Conservation (phyloP, 2,888 invertebrate species). For the Pediacus dermestoides region DNA sequence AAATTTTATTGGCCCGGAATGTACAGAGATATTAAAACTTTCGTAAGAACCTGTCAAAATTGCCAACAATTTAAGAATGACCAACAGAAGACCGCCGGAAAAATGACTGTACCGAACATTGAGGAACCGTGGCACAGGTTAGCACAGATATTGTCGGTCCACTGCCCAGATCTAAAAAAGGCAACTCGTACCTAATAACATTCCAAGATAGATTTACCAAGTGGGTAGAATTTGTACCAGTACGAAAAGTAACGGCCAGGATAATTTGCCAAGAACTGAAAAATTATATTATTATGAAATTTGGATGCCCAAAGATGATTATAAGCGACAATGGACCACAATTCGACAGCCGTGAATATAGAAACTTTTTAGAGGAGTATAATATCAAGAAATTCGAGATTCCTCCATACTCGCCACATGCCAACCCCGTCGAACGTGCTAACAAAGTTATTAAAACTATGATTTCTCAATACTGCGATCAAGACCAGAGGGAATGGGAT, state of each 20-base stretch:
- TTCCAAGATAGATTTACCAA: slow-evolving; percentile 8
- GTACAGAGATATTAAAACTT: slow-evolving; percentile 8
- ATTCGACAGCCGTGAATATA: slow-evolving; percentile 17
- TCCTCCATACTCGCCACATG: too few species aligned
- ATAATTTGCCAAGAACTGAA: slow-evolving; percentile 2
- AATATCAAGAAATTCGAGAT: slow-evolving; percentile 26
- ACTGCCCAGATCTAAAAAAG: too few species aligned
- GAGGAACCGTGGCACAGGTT: too few species aligned
- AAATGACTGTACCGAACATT: too few species aligned
- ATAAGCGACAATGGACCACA: slow-evolving; percentile 32
- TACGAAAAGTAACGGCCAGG: background rate
- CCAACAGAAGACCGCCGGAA: slow-evolving; percentile 15
- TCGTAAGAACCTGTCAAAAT: background rate
- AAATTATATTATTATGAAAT: slow-evolving; percentile 8
- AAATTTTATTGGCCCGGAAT: slow-evolving; percentile 10
- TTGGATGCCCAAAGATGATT: slow-evolving; percentile 14
- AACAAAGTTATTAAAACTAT: slow-evolving; percentile 37
- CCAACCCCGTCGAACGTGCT: slow-evolving; percentile 38
- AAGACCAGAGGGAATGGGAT: too few species aligned
- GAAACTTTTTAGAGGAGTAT: slow-evolving; percentile 13
- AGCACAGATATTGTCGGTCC: too few species aligned
- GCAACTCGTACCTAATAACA: too few species aligned
- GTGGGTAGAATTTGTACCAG: slow-evolving; percentile 6
- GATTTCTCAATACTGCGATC: slow-evolving; percentile 30
- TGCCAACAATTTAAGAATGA: slow-evolving; percentile 9